phyloP scores from a whole-genome alignment of 2,797 vertebrate species.

The Cyprinodon diabolis region DNA sequence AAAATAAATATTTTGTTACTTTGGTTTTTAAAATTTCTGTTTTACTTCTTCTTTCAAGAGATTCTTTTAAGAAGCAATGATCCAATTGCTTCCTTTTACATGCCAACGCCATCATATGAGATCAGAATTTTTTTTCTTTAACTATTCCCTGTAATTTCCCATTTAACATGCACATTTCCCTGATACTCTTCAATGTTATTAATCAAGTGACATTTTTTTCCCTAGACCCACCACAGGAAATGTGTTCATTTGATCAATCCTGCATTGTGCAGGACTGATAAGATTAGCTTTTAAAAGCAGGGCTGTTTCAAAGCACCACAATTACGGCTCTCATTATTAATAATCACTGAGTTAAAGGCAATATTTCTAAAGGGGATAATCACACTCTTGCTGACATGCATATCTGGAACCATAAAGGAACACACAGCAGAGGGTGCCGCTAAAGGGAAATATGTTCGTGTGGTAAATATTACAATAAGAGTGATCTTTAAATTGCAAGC shows the following conservation, averaged over 20 bases:
- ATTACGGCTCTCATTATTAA: conserved; percentile 69
- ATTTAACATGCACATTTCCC: conserved; percentile 43
- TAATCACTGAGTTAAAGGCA: conserved; percentile 56
- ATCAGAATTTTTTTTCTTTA: conserved; percentile 15
- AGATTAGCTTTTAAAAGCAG: conserved; percentile 74
- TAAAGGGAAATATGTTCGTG: conserved; percentile 21
- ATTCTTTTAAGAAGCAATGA: not conserved
- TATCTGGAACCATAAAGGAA: conserved; percentile 62
- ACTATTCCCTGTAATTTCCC: conserved; percentile 21
- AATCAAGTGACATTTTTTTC: conserved; percentile 35
- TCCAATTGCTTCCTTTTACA: not conserved
- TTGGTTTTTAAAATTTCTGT: not conserved
- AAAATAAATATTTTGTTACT: not conserved
- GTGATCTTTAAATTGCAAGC: conserved; percentile 20
- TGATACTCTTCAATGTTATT: conserved; percentile 29
- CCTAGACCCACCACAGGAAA: conserved; percentile 66
- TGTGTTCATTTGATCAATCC: conserved; percentile 73
- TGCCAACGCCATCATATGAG: conserved; percentile 11
- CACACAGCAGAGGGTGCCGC: conserved; percentile 53
- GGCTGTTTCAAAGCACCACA: conserved; percentile 64
- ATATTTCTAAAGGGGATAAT: conserved; percentile 60
- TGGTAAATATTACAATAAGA: conserved; percentile 23
- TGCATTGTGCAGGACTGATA: conserved; percentile 74
- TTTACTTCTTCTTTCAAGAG: not conserved
- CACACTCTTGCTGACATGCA: conserved; percentile 57